Evolutionary conservation across 2,113 vertebrate species (phyloP).

Genomic region (Psittacula cyanocephala): DNA sequence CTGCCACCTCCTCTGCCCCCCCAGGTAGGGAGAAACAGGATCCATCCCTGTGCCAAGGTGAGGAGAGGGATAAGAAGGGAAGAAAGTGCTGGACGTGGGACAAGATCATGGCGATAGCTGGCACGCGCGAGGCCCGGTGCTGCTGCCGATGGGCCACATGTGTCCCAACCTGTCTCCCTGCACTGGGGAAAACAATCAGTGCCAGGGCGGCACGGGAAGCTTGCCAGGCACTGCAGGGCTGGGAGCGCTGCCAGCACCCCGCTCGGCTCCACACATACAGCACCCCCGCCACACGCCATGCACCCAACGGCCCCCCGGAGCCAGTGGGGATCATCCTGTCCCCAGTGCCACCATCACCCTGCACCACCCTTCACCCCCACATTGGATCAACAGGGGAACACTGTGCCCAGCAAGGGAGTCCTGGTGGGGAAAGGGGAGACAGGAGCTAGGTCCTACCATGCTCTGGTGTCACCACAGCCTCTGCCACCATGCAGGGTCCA

Average conservation of each 20-base stretch:
- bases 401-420: neutral
- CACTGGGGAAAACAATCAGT: neutral
- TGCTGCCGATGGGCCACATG: neutral
- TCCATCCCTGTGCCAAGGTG: neutral
- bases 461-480: neutral
- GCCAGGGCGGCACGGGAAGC: neutral
- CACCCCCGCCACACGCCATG: accelerated
- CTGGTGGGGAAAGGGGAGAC: neutral
- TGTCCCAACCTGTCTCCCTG: neutral
- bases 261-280: accelerated
- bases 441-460: conserved; percentile 9
- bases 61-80: neutral
- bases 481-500: neutral
- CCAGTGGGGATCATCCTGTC: neutral
- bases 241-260: neutral
- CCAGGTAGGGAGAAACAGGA: neutral
- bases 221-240: neutral
- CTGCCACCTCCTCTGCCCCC: neutral
- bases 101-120: neutral
- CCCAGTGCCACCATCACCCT: accelerated
- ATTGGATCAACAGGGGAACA: accelerated
- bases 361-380: accelerated
- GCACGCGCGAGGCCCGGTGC: neutral
- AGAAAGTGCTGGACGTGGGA: neutral
- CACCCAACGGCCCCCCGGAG: neutral